A percentile compares a stretch with the other conserved stretches of the same genome.
Evolutionary conservation across 2,888 invertebrate genomes (phyloP).

Genomic region (Achlya flavicornis): DNA sequence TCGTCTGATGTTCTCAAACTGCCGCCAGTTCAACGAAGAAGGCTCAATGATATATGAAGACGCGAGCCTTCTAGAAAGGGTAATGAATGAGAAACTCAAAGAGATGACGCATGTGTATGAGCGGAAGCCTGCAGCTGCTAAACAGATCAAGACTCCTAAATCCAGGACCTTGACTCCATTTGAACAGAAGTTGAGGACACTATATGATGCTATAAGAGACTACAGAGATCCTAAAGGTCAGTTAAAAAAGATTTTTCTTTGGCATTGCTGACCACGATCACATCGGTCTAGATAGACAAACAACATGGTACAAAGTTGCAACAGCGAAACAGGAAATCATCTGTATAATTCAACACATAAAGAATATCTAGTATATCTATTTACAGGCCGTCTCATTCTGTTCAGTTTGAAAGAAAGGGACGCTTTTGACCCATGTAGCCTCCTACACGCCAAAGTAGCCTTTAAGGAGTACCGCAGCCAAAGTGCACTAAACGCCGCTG

Average conservation of each 20-base stretch:
- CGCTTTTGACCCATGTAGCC: too few relatives aligned
- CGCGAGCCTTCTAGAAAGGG: slow-evolving; percentile 93
- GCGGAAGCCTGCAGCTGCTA: slow-evolving; percentile 74
- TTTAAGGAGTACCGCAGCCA: too few relatives aligned
- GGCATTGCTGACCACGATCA: too few relatives aligned
- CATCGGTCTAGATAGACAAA: too few relatives aligned
- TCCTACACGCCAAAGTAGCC: too few relatives aligned
- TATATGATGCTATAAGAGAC: slow-evolving; percentile 95
- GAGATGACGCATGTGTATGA: slow-evolving; percentile 86
- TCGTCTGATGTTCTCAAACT: slow-evolving; percentile 98
- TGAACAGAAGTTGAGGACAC: slow-evolving; percentile 91
- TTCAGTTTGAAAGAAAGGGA: too few relatives aligned
- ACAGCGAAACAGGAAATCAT: too few relatives aligned
- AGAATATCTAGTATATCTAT: too few relatives aligned
- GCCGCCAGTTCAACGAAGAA: slow-evolving; percentile 97
- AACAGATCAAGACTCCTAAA: slow-evolving; percentile 70
- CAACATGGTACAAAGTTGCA: too few relatives aligned
- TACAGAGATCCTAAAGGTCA: slow-evolving; percentile 85
- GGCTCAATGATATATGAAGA: slow-evolving; percentile 98
- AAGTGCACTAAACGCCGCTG: too few relatives aligned
- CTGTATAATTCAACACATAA: too few relatives aligned
- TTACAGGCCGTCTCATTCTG: too few relatives aligned
- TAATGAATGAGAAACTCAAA: slow-evolving; percentile 91
- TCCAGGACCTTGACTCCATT: slow-evolving; percentile 82
- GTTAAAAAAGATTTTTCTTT: slow-evolving; percentile 3